Evolutionary conservation across 2,888 invertebrate genomes (phyloP), one percentile per base, ranked within the genome.

Genomic region (Drosophila neutralis): DNA sequence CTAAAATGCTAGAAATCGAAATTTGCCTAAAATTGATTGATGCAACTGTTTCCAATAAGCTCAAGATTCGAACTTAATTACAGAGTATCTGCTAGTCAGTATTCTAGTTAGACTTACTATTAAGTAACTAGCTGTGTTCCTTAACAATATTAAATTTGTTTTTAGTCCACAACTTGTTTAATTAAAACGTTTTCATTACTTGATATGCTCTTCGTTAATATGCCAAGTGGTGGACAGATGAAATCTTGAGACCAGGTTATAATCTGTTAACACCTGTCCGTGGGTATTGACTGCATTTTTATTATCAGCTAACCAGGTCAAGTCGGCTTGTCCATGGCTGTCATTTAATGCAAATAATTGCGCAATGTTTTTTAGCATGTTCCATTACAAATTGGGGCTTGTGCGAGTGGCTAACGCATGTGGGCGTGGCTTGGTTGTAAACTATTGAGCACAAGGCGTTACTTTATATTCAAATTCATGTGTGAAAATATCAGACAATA

Each of bases 331-430:
- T 79, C 82, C 53, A 27, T 59, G 65, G 61, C 77, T 77, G 76
- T 83, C 87, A 72, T 85, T 85, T 85, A 85, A 89, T 89, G 84
- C 90, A 85, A 85, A 85, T 89, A 64, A 82, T 87, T 84, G 69
- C 66, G 71, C 78, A 81, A 87, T 72, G 59, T 48, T 61, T 53
- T 5, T 33, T 60, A 57, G 69, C 82, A 62, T 70, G 78, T 81
- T 80, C 69, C 69, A 82, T 72, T 76, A 81, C 78, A 81, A 77
- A 81, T 81, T 81, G 81, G 78, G 77, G 73, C 73, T 81, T 77
- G 70, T 60, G 81, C 77, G 42, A 66, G 72, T 58, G 45, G 35
- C 60, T 27, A 73, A 81, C 82, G 82, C 78, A 81, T 78, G 78
- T 81, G 78, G 78, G 82, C 82, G 78, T 78, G 82, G 78, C 38